Percentiles rank a stretch among this genome's conserved stretches.
These are phyloP conservation scores for Mergus octosetaceus DNA, from an alignment of 2,797 vertebrate species.

Conservation along the genomic window DNA sequence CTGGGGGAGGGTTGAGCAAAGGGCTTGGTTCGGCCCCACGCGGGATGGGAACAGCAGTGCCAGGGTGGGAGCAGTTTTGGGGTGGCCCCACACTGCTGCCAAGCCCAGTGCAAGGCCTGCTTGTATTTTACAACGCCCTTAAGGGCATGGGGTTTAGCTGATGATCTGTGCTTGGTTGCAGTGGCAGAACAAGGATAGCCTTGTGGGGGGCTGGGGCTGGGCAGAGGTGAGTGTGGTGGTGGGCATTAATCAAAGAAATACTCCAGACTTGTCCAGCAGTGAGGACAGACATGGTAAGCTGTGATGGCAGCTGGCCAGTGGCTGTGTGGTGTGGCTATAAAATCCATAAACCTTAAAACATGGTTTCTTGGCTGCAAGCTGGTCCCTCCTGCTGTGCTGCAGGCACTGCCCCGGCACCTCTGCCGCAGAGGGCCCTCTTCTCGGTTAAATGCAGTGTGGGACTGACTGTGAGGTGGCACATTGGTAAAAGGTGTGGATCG, in stretches of 20 bases:
- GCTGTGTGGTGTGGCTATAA: background rate
- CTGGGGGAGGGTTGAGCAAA: fast-evolving
- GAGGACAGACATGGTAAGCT: fast-evolving
- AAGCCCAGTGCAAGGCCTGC: fast-evolving
- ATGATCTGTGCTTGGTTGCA: background rate
- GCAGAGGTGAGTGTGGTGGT: background rate
- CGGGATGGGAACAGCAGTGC: fast-evolving
- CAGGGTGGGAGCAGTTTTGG: background rate
- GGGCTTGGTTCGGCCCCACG: fast-evolving
- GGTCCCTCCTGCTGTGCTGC: background rate
- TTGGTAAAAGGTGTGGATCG: background rate
- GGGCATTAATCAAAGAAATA: background rate
- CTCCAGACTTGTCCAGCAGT: background rate
- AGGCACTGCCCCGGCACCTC: fast-evolving
- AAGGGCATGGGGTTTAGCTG: background rate
- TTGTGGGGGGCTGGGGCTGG: background rate
- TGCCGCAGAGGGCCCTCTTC: background rate
- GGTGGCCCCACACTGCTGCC: too few species aligned
- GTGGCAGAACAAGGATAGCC: background rate
- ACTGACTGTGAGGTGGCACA: background rate
- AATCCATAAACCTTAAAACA: background rate
- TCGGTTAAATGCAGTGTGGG: background rate
- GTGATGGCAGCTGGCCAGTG: background rate
- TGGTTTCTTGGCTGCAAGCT: background rate
- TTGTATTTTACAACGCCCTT: background rate